These are phyloP conservation scores for Syngnathus acus DNA, from an alignment of 2,797 vertebrate genomes.

Conservation along the genomic window DNA sequence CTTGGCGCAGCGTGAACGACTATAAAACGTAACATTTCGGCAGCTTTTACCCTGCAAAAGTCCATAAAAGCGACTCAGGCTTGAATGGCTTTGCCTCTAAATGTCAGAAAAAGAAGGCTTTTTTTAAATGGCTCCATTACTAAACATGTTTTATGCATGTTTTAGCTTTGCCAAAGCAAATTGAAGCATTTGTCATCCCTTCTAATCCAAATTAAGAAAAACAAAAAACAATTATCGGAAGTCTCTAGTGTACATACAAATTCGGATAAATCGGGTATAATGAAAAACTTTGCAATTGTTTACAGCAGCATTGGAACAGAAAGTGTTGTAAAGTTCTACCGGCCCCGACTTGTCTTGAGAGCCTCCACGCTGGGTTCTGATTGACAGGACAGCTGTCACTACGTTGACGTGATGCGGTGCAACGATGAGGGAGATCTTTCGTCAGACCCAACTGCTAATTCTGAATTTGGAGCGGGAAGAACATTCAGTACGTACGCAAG, in stretches of 20 bases:
- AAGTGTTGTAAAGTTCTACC: neutral
- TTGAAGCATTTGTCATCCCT: neutral
- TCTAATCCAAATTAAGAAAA: neutral
- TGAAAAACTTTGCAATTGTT: neutral
- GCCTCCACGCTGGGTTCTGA: neutral
- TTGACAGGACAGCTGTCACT: constrained; percentile 1
- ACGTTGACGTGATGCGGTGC: neutral
- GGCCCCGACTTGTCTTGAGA: neutral
- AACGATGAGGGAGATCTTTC: neutral
- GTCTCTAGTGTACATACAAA: neutral
- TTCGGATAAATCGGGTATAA: neutral
- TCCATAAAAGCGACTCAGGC: constrained; percentile 41
- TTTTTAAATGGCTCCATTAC: constrained; percentile 14
- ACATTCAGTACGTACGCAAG: neutral
- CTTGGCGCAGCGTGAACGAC: constrained; percentile 61
- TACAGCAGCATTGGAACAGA: neutral
- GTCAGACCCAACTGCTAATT: neutral
- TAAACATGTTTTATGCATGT: neutral
- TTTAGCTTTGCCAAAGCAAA: neutral
- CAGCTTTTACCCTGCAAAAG: constrained; percentile 55
- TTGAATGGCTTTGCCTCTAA: constrained; percentile 38
- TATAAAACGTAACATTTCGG: constrained; percentile 47
- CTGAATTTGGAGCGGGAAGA: neutral
- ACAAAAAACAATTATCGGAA: neutral
- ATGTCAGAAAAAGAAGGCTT: constrained; percentile 18